These are phyloP conservation scores for Heteromormyrus szaboi DNA, from an alignment of 2,797 vertebrate genomes.

Conservation along the genomic window DNA sequence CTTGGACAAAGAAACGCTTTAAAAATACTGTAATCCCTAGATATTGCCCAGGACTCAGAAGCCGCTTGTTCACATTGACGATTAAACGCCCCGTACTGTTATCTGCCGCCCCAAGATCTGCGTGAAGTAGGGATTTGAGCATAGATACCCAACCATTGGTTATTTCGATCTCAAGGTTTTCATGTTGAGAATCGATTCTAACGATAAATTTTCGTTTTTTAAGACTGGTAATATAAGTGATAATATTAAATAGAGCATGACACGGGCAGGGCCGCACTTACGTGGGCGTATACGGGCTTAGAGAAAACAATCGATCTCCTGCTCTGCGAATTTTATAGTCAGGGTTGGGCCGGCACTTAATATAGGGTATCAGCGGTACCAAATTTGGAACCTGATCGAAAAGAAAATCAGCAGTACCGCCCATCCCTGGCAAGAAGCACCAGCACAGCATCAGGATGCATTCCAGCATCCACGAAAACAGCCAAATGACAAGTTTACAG, in stretches of 20 bases:
- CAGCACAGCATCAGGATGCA: not conserved
- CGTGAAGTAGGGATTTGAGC: not conserved
- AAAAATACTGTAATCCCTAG: not conserved
- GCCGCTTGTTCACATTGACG: not conserved
- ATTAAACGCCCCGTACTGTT: not conserved
- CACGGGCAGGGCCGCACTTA: not conserved
- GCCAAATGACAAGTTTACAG: not conserved
- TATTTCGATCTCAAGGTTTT: not conserved
- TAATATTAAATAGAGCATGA: not conserved
- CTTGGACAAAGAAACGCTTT: not conserved
- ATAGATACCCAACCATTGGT: not conserved
- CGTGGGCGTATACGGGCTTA: not conserved
- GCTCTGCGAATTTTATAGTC: not conserved
- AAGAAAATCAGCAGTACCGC: not conserved
- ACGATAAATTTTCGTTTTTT: not conserved
- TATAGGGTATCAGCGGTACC: not conserved
- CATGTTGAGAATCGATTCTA: not conserved
- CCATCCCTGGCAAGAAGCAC: not conserved
- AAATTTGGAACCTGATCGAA: not conserved
- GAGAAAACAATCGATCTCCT: not conserved
- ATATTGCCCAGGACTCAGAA: not conserved
- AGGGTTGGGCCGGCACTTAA: not conserved
- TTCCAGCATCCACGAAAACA: not conserved
- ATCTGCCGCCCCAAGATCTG: not conserved
- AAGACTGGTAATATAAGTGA: not conserved